A percentile compares a stretch with the other conserved stretches of the same genome.
Conservation (phyloP, 2,797 vertebrate species). For the Gambusia yucatana region DNA sequence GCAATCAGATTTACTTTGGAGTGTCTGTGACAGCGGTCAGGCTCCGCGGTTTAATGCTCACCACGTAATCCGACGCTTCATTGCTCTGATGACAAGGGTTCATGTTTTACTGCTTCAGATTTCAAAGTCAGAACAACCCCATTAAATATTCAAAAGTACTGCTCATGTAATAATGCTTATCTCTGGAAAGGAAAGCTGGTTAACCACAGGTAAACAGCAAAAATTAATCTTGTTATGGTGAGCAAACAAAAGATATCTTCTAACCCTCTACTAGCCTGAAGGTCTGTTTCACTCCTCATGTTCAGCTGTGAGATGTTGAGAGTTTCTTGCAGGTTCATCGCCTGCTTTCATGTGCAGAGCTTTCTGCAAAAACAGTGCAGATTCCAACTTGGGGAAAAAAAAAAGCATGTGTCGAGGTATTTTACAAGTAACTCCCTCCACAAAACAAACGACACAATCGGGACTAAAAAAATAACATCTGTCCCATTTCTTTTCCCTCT, state of each 20-base stretch:
- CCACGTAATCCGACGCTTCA: not conserved
- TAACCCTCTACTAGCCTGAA: not conserved
- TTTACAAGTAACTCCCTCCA: not conserved
- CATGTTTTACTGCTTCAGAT: not conserved
- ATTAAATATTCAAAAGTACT: not conserved
- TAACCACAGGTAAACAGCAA: not conserved
- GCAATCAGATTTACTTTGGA: not conserved
- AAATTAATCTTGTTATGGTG: not conserved
- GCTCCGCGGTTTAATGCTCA: not conserved
- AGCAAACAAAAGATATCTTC: not conserved
- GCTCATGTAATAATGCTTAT: not conserved
- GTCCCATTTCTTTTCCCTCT: slow-evolving; percentile 22
- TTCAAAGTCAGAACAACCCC: not conserved
- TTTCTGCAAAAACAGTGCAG: not conserved
- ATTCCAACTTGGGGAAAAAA: not conserved
- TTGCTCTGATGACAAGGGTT: not conserved
- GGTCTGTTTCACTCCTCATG: not conserved
- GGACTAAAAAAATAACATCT: not conserved
- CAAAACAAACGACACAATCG: not conserved
- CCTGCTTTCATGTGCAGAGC: no score
- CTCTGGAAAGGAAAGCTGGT: not conserved
- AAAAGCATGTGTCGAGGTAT: not conserved
- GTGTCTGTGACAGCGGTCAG: not conserved
- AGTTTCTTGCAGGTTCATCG: no score
- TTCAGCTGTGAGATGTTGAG: not conserved